Conservation (phyloP, 2,888 invertebrate species). For the Papilio demoleus region DNA sequence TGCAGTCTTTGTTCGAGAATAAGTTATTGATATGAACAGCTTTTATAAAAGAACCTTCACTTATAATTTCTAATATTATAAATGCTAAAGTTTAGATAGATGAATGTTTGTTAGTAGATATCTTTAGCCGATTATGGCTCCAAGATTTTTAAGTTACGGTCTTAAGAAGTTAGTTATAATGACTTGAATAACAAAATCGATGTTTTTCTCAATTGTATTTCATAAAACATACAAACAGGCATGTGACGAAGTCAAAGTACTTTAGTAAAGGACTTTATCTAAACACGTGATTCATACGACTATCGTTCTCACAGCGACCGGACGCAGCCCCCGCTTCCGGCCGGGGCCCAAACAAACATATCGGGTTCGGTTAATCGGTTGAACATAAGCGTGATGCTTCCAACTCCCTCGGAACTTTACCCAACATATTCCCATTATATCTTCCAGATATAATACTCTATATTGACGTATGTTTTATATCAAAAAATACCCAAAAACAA, state of each 20-base stretch:
- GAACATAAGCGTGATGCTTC: constrained; percentile 45
- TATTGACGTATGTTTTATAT: neutral
- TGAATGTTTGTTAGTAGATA: too few relatives aligned
- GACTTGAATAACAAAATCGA: too few relatives aligned
- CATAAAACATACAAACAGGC: neutral
- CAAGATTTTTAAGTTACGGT: too few relatives aligned
- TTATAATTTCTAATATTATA: too few relatives aligned
- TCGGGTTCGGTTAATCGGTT: constrained; percentile 56
- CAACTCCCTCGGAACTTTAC: constrained; percentile 40
- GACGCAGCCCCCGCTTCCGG: constrained; percentile 49
- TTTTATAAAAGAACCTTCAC: too few relatives aligned
- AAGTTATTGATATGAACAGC: too few relatives aligned
- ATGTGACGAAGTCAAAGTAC: constrained; percentile 32
- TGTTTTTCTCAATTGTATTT: too few relatives aligned
- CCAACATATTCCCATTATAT: constrained; percentile 29
- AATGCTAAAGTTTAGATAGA: too few relatives aligned
- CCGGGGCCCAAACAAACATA: constrained; percentile 59
- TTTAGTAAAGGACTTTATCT: constrained; percentile 35
- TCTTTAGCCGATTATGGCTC: too few relatives aligned
- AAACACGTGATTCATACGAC: constrained; percentile 49
- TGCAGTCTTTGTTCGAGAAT: too few relatives aligned
- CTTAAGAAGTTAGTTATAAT: too few relatives aligned
- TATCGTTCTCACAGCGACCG: constrained; percentile 47
- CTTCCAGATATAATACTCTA: neutral
- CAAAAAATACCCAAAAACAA: too few relatives aligned